A percentile compares a stretch with the other conserved stretches of the same genome.
Conservation (phyloP, 2,888 invertebrate species). For the Pollenia griseotomentosa region DNA sequence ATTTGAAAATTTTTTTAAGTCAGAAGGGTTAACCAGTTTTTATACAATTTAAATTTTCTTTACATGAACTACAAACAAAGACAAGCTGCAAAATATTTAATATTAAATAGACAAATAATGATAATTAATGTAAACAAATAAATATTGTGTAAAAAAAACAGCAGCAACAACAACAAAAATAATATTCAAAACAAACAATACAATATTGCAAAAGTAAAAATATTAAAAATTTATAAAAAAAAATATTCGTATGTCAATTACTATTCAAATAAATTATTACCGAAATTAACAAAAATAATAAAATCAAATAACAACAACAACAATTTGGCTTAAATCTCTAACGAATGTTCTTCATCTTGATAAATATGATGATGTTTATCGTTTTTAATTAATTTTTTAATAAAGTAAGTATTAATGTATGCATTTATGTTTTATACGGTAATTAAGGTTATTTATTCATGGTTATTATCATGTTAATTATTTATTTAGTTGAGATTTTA, state of each 20-base stretch:
- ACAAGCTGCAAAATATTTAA: constrained; percentile 31
- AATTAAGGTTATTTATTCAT: constrained; percentile 31
- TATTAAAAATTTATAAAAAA: neutral
- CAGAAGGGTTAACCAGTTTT: too few relatives aligned
- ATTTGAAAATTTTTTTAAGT: too few relatives aligned
- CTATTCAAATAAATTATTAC: constrained; percentile 15
- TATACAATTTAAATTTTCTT: too few relatives aligned
- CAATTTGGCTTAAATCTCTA: constrained; percentile 43
- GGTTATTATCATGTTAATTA: neutral
- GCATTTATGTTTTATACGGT: constrained; percentile 2
- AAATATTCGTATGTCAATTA: constrained; percentile 19
- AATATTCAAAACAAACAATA: constrained; percentile 17
- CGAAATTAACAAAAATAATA: constrained; percentile 25
- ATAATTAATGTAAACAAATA: constrained; percentile 19
- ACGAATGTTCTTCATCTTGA: constrained; percentile 55
- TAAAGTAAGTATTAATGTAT: constrained; percentile 43
- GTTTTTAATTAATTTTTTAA: constrained; percentile 35
- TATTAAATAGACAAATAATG: constrained; percentile 34
- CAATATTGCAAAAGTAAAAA: constrained; percentile 25
- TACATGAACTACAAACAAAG: constrained; percentile 1
- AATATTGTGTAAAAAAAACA: neutral
- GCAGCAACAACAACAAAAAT: neutral
- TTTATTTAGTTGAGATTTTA: constrained; percentile 18
- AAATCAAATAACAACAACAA: constrained; percentile 3
- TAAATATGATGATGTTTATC: constrained; percentile 39